Evolutionary conservation across 1,140 invertebrate genomes (phyloP), one percentile per base, ranked within the genome.

Genomic region (Adelges cooleyi): DNA sequence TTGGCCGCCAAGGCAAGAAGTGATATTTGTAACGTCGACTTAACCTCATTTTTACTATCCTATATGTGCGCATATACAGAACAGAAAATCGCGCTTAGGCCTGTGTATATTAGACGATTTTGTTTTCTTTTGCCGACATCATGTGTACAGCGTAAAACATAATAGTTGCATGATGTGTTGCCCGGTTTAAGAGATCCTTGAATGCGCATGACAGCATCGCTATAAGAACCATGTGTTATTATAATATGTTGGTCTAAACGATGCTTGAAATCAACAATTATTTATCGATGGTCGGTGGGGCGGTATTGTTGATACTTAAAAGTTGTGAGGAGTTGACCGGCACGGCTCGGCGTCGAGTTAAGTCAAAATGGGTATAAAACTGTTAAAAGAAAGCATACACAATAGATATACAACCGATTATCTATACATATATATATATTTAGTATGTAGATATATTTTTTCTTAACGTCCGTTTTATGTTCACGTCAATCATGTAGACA

Each of bases 401-500:
- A n/a, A n/a, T n/a, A n/a, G n/a, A n/a, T n/a, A 38, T 38, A 6
- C 36, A 13, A 13, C 36, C 36, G 36, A 38, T 6, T 38, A 6
- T 13, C 13, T 38, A 38, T 8, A 38, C 36, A 8, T 38, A 38
- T 8, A 8, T 38, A 8, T 8, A 6, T 38, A 13, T 38, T 38
- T 38, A 38, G 36, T 38, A 38, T 8, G 18, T 36, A 53, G 17
- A 53, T 10, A 52, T 52, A 11, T 52, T 33, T 52, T 20, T 53
- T 53, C 17, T 22, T 3, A 17, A 17, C 40, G 40, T 13, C 3
- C 40, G 13, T 17, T 11, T 13, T 10, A 27, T 52, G n/a, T 18
- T 17, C 51, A 36, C 51, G 52, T 54, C 52, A 56, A 56, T 56
- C 53, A 56, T 4, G 36, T 25, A 33, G 38, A 42, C 53, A 56